Base-by-base conservation (phyloP, 2,113 vertebrate genomes). In the Peromyscus californicus region DNA sequence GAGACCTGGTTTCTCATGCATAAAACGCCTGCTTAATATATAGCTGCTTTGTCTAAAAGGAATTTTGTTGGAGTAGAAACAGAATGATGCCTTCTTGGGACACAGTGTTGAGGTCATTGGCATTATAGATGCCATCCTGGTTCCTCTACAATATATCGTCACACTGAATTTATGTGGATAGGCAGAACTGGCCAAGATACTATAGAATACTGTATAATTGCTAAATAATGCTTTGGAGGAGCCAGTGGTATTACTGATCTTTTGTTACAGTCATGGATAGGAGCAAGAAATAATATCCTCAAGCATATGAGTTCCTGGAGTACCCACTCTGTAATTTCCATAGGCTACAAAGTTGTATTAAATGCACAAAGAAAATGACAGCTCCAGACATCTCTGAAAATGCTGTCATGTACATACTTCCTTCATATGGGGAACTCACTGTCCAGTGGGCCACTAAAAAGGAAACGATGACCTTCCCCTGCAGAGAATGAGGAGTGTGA, bases 41-140 rank as follows among this genome's bases (percentile, higher is more conserved):
- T 87, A 91, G 89, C 65, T 92, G 8, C 54, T 76, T 92, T 82
- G 65, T 93, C 39, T 57, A 76, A 92, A 94, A 91, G 54, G 26
- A 85, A 85, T 72, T 93, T 84, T 72, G 83, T 21, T 33, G 4
- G 1, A n/a, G 5, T 59, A 45, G 21, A 76, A 91, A 83, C 39
- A 70, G 57, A 97, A 92, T 26, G 19, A 39, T 63, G 69, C 24
- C 78, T 94, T 87, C 21, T 42, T 21, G 3, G 59, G 39, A 74
- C 22, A 54, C 19, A 2, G 13, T 45, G 24, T 42, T 10, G 45
- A 59, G 54, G 67, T 9, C 48, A 59, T 3, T 65, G 79, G 31
- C 5, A 54, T 36, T 4, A 3, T 2, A 63, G 79, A 19, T 93
- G 57, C 63, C 69, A 5, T 88, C 45, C 4, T 33, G 17, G 74